These are phyloP conservation scores for Beroe forskalii DNA, from an alignment of 37 sponge, comb jelly and placozoan genomes.

Conservation along the genomic window DNA sequence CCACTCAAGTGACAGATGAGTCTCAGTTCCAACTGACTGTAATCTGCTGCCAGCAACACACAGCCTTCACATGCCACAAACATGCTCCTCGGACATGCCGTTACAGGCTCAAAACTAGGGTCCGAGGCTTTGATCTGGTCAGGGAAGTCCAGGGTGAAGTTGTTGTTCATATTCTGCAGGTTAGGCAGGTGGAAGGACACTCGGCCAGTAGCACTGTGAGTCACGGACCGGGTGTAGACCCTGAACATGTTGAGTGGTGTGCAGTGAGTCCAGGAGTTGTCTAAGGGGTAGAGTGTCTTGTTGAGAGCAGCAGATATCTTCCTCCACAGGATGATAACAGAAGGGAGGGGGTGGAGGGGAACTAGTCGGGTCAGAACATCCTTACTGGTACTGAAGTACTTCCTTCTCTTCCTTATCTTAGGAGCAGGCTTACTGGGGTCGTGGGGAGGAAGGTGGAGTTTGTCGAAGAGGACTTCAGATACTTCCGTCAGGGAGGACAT, in stretches of 20 bases:
- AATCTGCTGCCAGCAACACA: conserved; percentile 90
- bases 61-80: conserved; percentile 74
- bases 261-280: conserved; percentile 61
- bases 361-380: conserved; percentile 85
- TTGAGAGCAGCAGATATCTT: conserved; percentile 78
- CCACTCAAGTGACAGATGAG: conserved; percentile 88
- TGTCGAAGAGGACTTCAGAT: conserved; percentile 82
- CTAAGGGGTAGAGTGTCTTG: conserved; percentile 81
- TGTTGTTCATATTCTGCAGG: conserved; percentile 90
- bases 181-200: conserved; percentile 80
- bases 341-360: conserved; percentile 83
- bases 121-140: conserved; percentile 14
- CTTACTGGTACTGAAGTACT: conserved; percentile 85
- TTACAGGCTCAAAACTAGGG: background rate
- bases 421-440: background rate
- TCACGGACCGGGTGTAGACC: conserved; percentile 56
- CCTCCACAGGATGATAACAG: conserved; percentile 86
- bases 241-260: conserved; percentile 62
- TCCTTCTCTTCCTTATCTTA: conserved; percentile 47
- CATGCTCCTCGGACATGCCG: conserved; percentile 81
- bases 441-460: conserved; percentile 75
- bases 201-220: conserved; percentile 92
- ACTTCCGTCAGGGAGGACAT: conserved; percentile 87
- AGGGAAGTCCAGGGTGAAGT: conserved; percentile 71
- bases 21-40: conserved; percentile 92